Conservation (phyloP, 1,140 invertebrate genomes). For the Drosophila baimaii region DNA sequence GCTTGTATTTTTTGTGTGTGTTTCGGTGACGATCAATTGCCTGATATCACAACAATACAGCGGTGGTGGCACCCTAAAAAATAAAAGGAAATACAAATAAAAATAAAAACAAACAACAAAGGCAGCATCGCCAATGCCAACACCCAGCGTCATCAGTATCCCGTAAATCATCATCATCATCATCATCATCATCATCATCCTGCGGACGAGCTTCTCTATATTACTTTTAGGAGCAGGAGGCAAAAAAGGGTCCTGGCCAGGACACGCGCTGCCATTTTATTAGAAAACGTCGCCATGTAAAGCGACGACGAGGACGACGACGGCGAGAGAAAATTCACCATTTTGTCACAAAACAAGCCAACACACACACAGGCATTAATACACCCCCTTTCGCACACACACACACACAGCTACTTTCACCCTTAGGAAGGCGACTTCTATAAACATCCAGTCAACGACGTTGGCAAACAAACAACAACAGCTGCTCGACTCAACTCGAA, state of each 20-base stretch:
- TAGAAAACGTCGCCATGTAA: slow-evolving; percentile 80
- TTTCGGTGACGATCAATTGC: slow-evolving; percentile 8
- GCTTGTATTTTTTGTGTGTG: background rate
- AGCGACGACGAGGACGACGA: slow-evolving; percentile 34
- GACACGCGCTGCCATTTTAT: slow-evolving; percentile 77
- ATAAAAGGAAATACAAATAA: background rate
- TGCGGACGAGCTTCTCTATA: slow-evolving; percentile 1
- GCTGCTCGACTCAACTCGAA: slow-evolving; percentile 9
- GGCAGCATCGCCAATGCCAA: slow-evolving; percentile 22
- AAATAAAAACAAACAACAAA: slow-evolving; percentile 21
- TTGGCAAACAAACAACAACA: slow-evolving; percentile 50
- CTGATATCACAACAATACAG: slow-evolving; percentile 3
- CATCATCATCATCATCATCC: background rate
- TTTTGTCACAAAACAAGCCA: slow-evolving; percentile 65
- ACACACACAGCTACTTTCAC: slow-evolving; percentile 16
- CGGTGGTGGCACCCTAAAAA: slow-evolving; percentile 4
- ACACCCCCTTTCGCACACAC: slow-evolving; percentile 20
- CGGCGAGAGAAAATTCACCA: slow-evolving; percentile 69
- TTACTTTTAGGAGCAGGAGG: slow-evolving; percentile 17
- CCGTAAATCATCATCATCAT: slow-evolving; percentile 2
- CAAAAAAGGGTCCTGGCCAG: slow-evolving; percentile 21
- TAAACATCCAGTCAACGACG: slow-evolving; percentile 54
- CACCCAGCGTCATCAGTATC: slow-evolving; percentile 29
- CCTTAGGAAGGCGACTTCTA: slow-evolving; percentile 18
- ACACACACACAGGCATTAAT: slow-evolving; percentile 19